These are phyloP conservation scores for Drosophila neocordata DNA, from an alignment of 1,140 invertebrate genomes.

Conservation along the genomic window DNA sequence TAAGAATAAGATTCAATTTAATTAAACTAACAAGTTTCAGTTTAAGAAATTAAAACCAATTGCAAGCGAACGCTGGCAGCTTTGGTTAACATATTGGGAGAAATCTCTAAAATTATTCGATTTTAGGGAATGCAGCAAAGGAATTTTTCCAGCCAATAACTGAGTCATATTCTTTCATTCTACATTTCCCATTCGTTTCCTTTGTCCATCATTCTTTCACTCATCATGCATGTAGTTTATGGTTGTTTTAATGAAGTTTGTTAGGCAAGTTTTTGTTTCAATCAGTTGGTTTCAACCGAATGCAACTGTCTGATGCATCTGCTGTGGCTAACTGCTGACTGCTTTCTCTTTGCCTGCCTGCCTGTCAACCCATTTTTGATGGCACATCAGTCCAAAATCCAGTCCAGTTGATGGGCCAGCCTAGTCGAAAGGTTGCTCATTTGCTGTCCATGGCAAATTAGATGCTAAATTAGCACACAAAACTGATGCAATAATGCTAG, in stretches of 20 bases:
- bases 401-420: neutral
- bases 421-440: conserved; percentile 54
- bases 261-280: conserved; percentile 23
- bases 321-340: conserved; percentile 43
- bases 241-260: conserved; percentile 45
- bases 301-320: conserved; percentile 52
- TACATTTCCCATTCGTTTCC: neutral
- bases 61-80: too few species aligned
- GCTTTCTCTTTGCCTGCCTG: too few species aligned
- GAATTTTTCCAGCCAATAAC: neutral
- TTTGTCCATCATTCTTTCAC: neutral
- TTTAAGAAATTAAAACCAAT: too few species aligned
- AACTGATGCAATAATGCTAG: conserved; percentile 51
- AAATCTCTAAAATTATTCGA: neutral
- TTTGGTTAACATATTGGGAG: too few species aligned
- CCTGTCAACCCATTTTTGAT: conserved; percentile 49
- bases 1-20: neutral
- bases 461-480: conserved; percentile 77
- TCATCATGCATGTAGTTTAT: neutral
- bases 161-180: neutral
- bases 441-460: conserved; percentile 72
- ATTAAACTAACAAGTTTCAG: neutral
- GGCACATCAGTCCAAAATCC: conserved; percentile 16
- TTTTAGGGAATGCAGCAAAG: neutral
- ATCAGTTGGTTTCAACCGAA: conserved; percentile 35